A percentile compares a stretch with the other conserved stretches of the same genome.
Conservation (phyloP, 2,888 invertebrate genomes). For the Netelia inedita region DNA sequence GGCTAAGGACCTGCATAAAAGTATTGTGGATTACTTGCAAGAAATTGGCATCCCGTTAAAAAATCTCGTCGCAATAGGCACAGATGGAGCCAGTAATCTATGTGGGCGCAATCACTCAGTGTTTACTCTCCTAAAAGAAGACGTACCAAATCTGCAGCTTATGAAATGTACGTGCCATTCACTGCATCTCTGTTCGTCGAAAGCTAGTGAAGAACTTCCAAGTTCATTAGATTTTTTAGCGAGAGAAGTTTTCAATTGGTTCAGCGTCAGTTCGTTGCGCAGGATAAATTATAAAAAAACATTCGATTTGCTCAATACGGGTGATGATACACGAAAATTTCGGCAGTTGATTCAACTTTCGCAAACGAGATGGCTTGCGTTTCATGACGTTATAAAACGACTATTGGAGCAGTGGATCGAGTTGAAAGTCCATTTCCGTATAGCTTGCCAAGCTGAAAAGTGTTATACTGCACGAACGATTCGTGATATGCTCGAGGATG, state of each 20-base stretch:
- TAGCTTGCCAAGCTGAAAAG: constrained; percentile 44
- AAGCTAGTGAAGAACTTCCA: constrained; percentile 69
- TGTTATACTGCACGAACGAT: constrained; percentile 64
- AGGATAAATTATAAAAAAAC: constrained; percentile 52
- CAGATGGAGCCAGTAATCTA: constrained; percentile 72
- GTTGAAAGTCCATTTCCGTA: constrained; percentile 68
- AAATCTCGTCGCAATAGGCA: constrained; percentile 72
- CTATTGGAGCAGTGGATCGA: constrained; percentile 68
- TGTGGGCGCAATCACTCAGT: constrained; percentile 70
- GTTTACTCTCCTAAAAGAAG: constrained; percentile 66
- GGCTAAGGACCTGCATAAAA: constrained; percentile 45
- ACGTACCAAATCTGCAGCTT: constrained; percentile 64
- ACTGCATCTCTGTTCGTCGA: constrained; percentile 70
- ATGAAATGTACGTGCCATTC: constrained; percentile 73
- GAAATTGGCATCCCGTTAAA: constrained; percentile 52
- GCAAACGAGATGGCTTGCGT: constrained; percentile 71
- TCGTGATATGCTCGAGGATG: constrained; percentile 62
- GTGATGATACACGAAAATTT: constrained; percentile 48
- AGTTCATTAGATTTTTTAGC: constrained; percentile 71
- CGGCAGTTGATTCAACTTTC: constrained; percentile 60
- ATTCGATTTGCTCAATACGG: constrained; percentile 48
- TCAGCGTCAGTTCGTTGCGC: constrained; percentile 69
- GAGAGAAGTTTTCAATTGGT: constrained; percentile 72
- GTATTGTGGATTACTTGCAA: constrained; percentile 40
- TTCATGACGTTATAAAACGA: constrained; percentile 65